These are phyloP conservation scores for Cheilinus undulatus DNA, from an alignment of 2,113 vertebrate genomes.

Conservation along the genomic window DNA sequence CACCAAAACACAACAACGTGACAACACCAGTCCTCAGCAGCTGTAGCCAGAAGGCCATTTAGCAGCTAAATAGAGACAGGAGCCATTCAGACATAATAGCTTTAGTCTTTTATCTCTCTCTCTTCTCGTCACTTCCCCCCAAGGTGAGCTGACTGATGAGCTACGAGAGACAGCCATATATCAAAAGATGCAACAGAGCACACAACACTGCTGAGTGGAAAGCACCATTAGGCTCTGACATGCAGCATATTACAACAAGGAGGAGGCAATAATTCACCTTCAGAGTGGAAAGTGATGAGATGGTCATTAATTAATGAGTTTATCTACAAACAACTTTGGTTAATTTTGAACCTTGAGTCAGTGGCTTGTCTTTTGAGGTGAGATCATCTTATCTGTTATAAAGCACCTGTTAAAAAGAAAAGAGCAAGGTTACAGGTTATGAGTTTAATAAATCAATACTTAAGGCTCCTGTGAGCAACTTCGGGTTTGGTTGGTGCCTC, in stretches of 20 bases:
- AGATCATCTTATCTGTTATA: neutral
- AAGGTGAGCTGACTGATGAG: constrained; percentile 78
- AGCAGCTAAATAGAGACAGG: constrained; percentile 68
- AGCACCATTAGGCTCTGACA: constrained; percentile 61
- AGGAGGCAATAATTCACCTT: constrained; percentile 62
- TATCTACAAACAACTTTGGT: constrained; percentile 13
- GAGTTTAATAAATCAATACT: neutral
- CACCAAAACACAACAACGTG: constrained; percentile 47
- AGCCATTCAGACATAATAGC: constrained; percentile 70
- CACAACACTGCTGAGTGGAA: constrained; percentile 60
- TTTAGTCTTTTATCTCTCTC: constrained; percentile 69
- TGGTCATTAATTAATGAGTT: constrained; percentile 41
- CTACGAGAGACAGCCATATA: constrained; percentile 56
- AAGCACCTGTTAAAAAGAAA: neutral
- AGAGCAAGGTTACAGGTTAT: neutral
- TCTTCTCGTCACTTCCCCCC: constrained; percentile 49
- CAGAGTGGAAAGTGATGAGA: constrained; percentile 26
- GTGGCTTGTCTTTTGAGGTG: neutral
- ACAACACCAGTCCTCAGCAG: constrained; percentile 48
- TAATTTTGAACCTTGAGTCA: constrained; percentile 5
- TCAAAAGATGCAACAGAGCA: constrained; percentile 64
- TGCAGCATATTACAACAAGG: constrained; percentile 54
- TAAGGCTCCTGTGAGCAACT: no score
- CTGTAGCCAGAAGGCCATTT: constrained; percentile 54
- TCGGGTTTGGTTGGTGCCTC: no score